Conservation (phyloP, 2,888 invertebrate genomes). For the Diachrysia chrysitis region DNA sequence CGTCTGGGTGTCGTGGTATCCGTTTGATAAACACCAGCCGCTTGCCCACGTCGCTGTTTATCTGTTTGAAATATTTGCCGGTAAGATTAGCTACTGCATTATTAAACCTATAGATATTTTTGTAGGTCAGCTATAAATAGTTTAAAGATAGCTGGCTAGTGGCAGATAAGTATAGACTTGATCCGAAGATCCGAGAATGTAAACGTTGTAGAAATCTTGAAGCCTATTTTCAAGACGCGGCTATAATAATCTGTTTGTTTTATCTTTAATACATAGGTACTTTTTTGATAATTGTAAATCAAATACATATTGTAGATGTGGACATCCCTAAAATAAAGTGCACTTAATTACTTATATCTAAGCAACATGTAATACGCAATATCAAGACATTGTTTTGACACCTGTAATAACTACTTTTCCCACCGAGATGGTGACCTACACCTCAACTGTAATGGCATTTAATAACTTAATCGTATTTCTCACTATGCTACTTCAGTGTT, state of each 20-base stretch:
- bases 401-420: conserved; percentile 23
- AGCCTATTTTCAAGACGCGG: background rate
- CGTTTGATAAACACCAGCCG: conserved; percentile 80
- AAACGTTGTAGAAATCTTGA: background rate
- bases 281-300: background rate
- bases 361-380: background rate
- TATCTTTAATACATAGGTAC: background rate
- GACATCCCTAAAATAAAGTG: conserved; percentile 10
- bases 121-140: conserved; percentile 7
- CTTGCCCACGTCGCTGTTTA: conserved; percentile 78
- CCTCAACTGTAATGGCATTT: conserved; percentile 42
- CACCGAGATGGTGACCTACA: conserved; percentile 17
- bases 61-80: conserved; percentile 81
- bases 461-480: conserved; percentile 57
- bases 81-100: conserved; percentile 62
- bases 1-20: conserved; percentile 85
- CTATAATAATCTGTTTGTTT: background rate
- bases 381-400: conserved; percentile 8
- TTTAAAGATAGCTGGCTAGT: conserved; percentile 4
- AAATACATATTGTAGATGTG: no score
- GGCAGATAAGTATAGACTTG: conserved; percentile 14
- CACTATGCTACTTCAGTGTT: conserved; percentile 16
- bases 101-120: conserved; percentile 6
- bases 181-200: background rate
- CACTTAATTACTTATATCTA: conserved; percentile 2